phyloP scores from a whole-genome alignment of 64 coral and sea anemone genomes.

The Catalaphyllia jardinei region DNA sequence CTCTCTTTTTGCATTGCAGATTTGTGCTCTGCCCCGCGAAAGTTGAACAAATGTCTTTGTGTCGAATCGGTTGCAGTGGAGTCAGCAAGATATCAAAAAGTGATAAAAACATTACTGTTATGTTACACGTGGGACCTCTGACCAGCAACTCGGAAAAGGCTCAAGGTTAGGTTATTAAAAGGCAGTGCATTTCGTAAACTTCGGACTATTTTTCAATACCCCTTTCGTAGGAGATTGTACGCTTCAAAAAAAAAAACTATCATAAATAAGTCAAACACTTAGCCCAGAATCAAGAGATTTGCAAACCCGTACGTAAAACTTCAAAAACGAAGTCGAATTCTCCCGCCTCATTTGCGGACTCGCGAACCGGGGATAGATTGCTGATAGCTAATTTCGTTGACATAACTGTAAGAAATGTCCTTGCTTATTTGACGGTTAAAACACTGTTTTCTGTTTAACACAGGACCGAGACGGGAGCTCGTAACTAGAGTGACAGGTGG shows the following conservation, averaged over 20 bases:
- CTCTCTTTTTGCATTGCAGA: background rate
- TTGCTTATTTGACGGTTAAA: background rate
- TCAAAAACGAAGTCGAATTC: too few species aligned
- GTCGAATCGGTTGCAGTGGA: background rate
- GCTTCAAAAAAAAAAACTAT: too few species aligned
- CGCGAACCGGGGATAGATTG: too few species aligned
- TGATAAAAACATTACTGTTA: background rate
- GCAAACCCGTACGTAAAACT: too few species aligned
- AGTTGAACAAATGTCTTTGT: background rate
- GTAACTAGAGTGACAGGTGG: background rate
- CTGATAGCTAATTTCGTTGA: too few species aligned
- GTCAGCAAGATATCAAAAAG: too few species aligned
- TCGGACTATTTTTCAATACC: too few species aligned
- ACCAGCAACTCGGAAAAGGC: background rate
- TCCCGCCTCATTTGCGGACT: background rate
- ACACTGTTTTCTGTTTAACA: background rate
- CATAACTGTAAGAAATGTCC: too few species aligned
- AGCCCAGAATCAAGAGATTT: too few species aligned
- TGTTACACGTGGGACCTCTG: background rate
- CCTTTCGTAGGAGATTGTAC: too few species aligned
- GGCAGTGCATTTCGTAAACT: background rate
- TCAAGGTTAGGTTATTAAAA: background rate
- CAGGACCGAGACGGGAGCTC: background rate
- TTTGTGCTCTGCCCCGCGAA: background rate
- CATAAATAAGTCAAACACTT: too few species aligned